Percentiles rank a stretch among this genome's conserved stretches.
phyloP scores from a whole-genome alignment of 2,113 vertebrate species.

The Rhagologus leucostigma region DNA sequence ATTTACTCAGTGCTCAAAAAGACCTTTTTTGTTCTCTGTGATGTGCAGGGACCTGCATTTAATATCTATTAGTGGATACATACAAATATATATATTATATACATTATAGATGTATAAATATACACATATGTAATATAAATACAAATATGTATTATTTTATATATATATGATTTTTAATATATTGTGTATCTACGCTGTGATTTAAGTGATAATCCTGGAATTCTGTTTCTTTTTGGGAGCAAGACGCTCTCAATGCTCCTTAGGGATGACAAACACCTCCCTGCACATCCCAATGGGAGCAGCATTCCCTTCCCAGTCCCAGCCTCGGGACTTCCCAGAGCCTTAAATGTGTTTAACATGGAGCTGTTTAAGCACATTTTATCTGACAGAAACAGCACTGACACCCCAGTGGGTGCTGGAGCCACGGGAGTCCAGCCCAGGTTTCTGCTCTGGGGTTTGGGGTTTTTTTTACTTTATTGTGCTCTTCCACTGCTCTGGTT shows the following conservation, averaged over 20 bases:
- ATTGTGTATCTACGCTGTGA: rapidly evolving
- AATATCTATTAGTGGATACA: rapidly evolving
- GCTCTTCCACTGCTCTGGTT: background rate
- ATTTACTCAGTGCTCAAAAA: background rate
- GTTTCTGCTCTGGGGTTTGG: background rate
- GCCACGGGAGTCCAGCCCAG: background rate
- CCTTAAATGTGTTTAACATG: rapidly evolving
- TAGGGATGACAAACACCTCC: background rate
- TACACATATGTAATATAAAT: too few relatives aligned
- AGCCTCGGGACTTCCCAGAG: background rate
- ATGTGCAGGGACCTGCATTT: background rate
- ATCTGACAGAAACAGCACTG: background rate
- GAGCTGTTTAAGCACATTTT: background rate
- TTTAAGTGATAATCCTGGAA: background rate
- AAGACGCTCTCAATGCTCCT: background rate
- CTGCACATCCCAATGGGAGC: background rate
- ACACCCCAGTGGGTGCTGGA: background rate
- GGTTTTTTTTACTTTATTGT: rapidly evolving
- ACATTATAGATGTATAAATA: background rate
- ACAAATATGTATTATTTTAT: background rate
- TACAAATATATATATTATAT: rapidly evolving
- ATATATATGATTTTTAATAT: background rate
- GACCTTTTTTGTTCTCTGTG: background rate
- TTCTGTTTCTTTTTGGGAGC: background rate
- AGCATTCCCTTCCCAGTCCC: background rate